Evolutionary conservation across 2,888 invertebrate species (phyloP), one percentile per base, ranked within the genome.

Genomic region (Mythimna pallens): DNA sequence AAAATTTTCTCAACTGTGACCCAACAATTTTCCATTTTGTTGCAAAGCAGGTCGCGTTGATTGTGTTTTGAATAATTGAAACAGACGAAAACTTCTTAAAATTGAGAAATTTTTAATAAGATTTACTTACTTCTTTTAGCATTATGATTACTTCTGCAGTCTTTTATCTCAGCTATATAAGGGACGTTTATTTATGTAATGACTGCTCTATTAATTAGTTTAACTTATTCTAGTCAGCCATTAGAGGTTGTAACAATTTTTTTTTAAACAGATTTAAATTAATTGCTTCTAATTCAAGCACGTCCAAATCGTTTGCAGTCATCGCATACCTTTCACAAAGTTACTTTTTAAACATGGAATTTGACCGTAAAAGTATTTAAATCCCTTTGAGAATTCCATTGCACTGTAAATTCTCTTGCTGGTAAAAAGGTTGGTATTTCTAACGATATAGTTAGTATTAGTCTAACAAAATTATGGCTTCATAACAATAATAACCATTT

Each of bases 31-130:
- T 61, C 30, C 30, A 81, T 69, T 69, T 70, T 62, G 50, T 76
- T 59, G 10, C n/a, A 63, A 64, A 75, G 52, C 17, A 50, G 25
- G 40, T 74, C 65, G 20, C 47, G 58, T n/a, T 61, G 40, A 61
- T 76, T 75, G 30, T 34, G n/a, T 61, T 76, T 40, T 74, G 59
- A 55, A 75, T 80, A 62, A 61, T 75, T 80, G 54, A 55, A 73
- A 73, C 34, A 20, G n/a, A 58, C 63, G 40, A 52, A 79, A 80
- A 54, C n/a, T 74, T 80, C 54, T 64, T 47, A 43, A n/a, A 47
- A 63, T n/a, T 2, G 5, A 47, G 12, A 36, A 73, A 58, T 73
- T 73, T n/a, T 79, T 25, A 52, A 72, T 30, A 58, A 50, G 20
- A 57, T 78, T 12, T 55, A 58, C 34, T 12, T 55, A 58, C 34